Evolutionary conservation across 2,113 vertebrate species (phyloP), one percentile per base, ranked within the genome.

Genomic region (Rhegmatorhina hoffmannsi): DNA sequence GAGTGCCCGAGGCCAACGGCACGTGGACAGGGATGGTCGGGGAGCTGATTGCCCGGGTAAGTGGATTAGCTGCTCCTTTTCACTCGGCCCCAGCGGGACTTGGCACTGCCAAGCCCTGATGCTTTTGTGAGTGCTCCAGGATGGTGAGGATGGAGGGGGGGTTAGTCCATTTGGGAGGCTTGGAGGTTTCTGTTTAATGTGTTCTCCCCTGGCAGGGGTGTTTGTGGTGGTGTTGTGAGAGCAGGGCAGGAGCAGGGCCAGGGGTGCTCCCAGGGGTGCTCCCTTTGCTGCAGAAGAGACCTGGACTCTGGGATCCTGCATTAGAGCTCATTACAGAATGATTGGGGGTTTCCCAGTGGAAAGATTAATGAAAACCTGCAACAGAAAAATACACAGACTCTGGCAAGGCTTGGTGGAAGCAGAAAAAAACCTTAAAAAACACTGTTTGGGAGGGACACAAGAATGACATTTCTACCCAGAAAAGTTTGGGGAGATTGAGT

Each of bases 21-120:
- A 99, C 98, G 4, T 99, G 99, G 99, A 99, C 99, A 0, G 99
- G 99, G 79, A 99, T 99, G 99, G 99, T 99, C 9, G 99, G 99
- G 83, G 99, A 99, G 97, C 98, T 99, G 70, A 99, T 99, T 36
- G 98, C 99, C 56, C 98, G 99, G 98, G 99, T 99, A 83, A 98
- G 98, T 76, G 92, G 13, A 17, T 60, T 19, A 33, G 33, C 38
- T 24, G 43, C 55, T 91, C 46, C 11, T 43, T 63, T 17, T 3
- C 12, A 5, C 70, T 17, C 26, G 23, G 49, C 24, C 43, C 55
- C 11, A 9, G 17, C 10, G 73, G 75, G 84, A 12, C 75, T 58
- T 36, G 76, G 75, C 3, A 49, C 16, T 25, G 46, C 59, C 11
- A 23, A 74, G 26, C 82, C 67, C 43, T 4, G 8, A 4, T 4